Evolutionary conservation across 1,140 invertebrate genomes (phyloP).

Genomic region (Mercenaria mercenaria): DNA sequence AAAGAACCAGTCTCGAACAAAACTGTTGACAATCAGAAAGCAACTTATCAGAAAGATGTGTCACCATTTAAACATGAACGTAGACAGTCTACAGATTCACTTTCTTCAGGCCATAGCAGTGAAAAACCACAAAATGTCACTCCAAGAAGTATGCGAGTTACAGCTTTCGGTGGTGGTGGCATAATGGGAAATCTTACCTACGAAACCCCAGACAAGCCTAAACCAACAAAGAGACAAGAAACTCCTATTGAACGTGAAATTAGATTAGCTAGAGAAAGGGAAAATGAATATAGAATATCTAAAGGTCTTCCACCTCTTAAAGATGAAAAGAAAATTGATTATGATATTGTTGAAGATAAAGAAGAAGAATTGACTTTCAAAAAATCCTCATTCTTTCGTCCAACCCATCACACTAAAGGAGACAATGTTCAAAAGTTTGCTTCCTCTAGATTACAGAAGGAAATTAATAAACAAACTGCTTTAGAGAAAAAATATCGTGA

Average conservation of each 20-base stretch:
- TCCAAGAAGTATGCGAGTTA: constrained; percentile 1
- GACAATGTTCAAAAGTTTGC: constrained; percentile 76
- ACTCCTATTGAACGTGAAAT: constrained; percentile 89
- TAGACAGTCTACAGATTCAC: constrained; percentile 67
- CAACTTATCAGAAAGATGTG: constrained; percentile 71
- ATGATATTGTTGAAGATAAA: constrained; percentile 51
- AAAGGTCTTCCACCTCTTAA: constrained; percentile 80
- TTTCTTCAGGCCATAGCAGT: constrained; percentile 72
- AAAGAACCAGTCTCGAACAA: constrained; percentile 37
- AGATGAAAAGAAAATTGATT: constrained; percentile 42
- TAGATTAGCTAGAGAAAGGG: constrained; percentile 87
- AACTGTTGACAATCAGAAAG: constrained; percentile 3
- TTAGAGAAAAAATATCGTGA: constrained; percentile 76
- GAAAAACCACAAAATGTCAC: constrained; percentile 74
- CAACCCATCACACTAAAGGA: not conserved
- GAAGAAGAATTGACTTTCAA: not conserved
- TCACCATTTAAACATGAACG: constrained; percentile 70
- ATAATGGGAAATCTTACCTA: constrained; percentile 26
- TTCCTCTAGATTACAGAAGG: constrained; percentile 78
- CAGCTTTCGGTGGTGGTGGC: constrained; percentile 28
- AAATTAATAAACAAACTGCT: constrained; percentile 78
- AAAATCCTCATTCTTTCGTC: constrained; percentile 4
- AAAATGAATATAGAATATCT: constrained; percentile 86
- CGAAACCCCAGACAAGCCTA: constrained; percentile 51
- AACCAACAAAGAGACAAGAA: constrained; percentile 80